These are phyloP conservation scores for Danaus melanippus DNA, from an alignment of 1,140 invertebrate species.

Conservation along the genomic window DNA sequence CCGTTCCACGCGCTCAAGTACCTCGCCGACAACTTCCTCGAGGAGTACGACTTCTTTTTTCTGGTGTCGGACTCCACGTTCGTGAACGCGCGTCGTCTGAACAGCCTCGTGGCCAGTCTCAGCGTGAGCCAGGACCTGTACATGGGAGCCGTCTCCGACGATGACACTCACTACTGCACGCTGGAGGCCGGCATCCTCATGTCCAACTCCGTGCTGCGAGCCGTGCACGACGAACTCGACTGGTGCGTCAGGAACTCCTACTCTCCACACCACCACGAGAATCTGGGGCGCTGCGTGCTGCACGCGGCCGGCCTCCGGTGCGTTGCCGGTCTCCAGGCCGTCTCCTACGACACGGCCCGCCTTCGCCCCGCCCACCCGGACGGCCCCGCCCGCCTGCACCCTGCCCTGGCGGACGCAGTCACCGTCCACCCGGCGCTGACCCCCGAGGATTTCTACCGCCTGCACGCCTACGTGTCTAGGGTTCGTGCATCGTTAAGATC, in stretches of 20 bases:
- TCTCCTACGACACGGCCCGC: background rate
- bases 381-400: conserved; percentile 8
- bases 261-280: conserved; percentile 83
- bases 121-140: conserved; percentile 71
- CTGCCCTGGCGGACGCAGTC: conserved; percentile 63
- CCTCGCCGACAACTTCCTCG: conserved; percentile 88
- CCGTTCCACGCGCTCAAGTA: conserved; percentile 92
- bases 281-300: conserved; percentile 85
- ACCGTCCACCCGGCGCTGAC: conserved; percentile 76
- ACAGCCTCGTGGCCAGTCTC: conserved; percentile 73
- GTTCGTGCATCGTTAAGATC: conserved; percentile 34
- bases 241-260: conserved; percentile 90
- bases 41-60: conserved; percentile 93
- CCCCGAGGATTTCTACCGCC: conserved; percentile 75
- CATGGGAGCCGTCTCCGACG: conserved; percentile 83
- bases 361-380: conserved; percentile 3
- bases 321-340: conserved; percentile 25
- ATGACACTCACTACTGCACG: conserved; percentile 86
- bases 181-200: conserved; percentile 80
- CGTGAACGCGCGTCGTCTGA: conserved; percentile 78
- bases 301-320: conserved; percentile 47
- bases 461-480: conserved; percentile 79
- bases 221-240: conserved; percentile 80
- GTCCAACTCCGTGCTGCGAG: conserved; percentile 77
- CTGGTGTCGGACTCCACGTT: conserved; percentile 81